These are phyloP conservation scores for Cremastinae sp. DNA, from an alignment of 2,888 invertebrate genomes.

Conservation along the genomic window DNA sequence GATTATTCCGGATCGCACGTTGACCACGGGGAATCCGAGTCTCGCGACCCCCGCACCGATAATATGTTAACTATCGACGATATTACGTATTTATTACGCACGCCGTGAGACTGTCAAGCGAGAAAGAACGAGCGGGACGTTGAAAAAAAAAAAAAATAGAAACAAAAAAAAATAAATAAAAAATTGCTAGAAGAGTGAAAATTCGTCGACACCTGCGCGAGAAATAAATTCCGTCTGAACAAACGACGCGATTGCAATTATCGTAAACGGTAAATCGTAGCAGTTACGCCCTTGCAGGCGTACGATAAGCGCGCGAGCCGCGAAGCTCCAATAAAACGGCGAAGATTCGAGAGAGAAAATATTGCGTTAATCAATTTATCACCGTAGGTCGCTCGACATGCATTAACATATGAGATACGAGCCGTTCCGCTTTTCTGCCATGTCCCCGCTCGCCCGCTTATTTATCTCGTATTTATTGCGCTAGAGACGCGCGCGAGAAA, in stretches of 20 bases:
- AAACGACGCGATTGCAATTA: background rate
- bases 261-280: background rate
- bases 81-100: slow-evolving; percentile 78
- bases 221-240: background rate
- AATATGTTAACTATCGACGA: slow-evolving; percentile 73
- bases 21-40: slow-evolving; percentile 56
- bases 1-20: slow-evolving; percentile 44
- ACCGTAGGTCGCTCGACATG: slow-evolving; percentile 74
- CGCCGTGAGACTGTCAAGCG: slow-evolving; percentile 61
- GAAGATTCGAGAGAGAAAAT: slow-evolving; percentile 59
- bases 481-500: background rate
- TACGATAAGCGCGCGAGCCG: background rate
- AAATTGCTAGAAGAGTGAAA: background rate
- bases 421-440: slow-evolving; percentile 6
- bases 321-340: slow-evolving; percentile 22
- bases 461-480: slow-evolving; percentile 21
- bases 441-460: slow-evolving; percentile 5
- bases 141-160: slow-evolving; percentile 39
- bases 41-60: slow-evolving; percentile 53
- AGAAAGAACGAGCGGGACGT: slow-evolving; percentile 4
- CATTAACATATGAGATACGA: slow-evolving; percentile 73
- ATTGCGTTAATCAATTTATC: slow-evolving; percentile 77
- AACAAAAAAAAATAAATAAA: slow-evolving; percentile 24
- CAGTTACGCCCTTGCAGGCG: slow-evolving; percentile 4
- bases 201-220: slow-evolving; percentile 3